Base-by-base conservation (phyloP, 2,888 invertebrate species). In the Hyppa rectilinea region DNA sequence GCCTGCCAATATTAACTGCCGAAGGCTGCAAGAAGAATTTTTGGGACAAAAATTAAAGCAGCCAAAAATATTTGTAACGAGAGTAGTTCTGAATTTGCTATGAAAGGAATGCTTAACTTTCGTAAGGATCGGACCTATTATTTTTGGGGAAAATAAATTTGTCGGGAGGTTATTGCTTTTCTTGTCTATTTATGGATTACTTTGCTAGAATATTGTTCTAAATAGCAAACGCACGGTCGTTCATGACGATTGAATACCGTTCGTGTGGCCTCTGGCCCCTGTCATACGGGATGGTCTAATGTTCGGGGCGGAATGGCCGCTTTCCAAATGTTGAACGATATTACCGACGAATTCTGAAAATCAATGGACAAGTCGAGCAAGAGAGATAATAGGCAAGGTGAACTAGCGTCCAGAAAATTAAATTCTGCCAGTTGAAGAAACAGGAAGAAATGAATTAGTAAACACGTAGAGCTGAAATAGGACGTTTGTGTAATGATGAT, bases 41-140 rank as follows among this genome's bases (percentile, higher is more conserved):
- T 75, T 43, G 52, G 26, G 36, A 56, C 26, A 17, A 58, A 58
- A 14, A 75, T 59, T 23, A 49, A n/a, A 53, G 17, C 12, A 26
- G 40, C 20, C 36, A 79, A 17, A 59, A 47, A 74, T 60, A 40
- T 61, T 80, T 36, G 23, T 14, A 50, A 26, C 31, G 20, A 47
- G 12, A 20, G 12, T 31, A 55, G 31, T 59, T 20, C 43, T n/a
- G 10, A 50, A 80, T 17, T 49, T 55, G 10, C 17, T 53, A 26
- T 12, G 29, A 26, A 49, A 49, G 10, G 1, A 56, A 71, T 26
- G 17, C 1, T 50, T 5, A 26, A 20, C n/a, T 53, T 73, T 34
- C 6, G 31, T 43, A 43, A 43, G 14, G 23, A 40, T 64, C 17
- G 6, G 4, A 6, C 10, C 12, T 34, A 5, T 20, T 4, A 26